These are phyloP conservation scores for Orthonychiurus folsomi DNA, from an alignment of 2,888 invertebrate species.

Conservation along the genomic window DNA sequence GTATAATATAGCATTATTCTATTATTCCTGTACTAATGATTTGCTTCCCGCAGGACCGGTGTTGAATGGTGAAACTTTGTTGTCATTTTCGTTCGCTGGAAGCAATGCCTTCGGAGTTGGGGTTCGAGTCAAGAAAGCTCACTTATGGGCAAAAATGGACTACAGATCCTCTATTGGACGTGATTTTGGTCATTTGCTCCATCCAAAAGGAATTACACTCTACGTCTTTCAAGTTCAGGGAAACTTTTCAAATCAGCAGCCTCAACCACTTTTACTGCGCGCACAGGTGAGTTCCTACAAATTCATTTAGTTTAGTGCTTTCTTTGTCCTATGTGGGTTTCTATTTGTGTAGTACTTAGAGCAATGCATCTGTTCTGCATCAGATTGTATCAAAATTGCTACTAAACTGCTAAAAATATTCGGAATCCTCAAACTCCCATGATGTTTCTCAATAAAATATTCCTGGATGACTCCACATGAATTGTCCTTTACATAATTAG, in stretches of 20 bases:
- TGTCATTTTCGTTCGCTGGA: slow-evolving; percentile 69
- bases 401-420: too few relatives aligned
- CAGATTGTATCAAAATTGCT: neutral
- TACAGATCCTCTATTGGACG: slow-evolving; percentile 43
- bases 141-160: slow-evolving; percentile 65
- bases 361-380: neutral
- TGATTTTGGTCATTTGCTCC: slow-evolving; percentile 42
- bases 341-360: too few relatives aligned
- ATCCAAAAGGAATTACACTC: slow-evolving; percentile 53
- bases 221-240: slow-evolving; percentile 59
- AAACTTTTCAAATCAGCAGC: slow-evolving; percentile 27
- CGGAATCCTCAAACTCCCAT: too few relatives aligned
- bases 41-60: slow-evolving; percentile 76
- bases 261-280: neutral
- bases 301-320: too few relatives aligned
- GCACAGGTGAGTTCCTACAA: slow-evolving; percentile 3
- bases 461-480: too few relatives aligned
- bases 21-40: too few relatives aligned
- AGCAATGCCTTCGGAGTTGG: slow-evolving; percentile 48
- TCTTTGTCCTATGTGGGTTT: too few relatives aligned
- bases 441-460: too few relatives aligned
- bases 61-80: slow-evolving; percentile 71
- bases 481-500: too few relatives aligned
- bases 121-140: slow-evolving; percentile 65
- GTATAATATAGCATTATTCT: too few relatives aligned